Conservation (phyloP, 2,888 invertebrate genomes). For the Micropterix aruncella region DNA sequence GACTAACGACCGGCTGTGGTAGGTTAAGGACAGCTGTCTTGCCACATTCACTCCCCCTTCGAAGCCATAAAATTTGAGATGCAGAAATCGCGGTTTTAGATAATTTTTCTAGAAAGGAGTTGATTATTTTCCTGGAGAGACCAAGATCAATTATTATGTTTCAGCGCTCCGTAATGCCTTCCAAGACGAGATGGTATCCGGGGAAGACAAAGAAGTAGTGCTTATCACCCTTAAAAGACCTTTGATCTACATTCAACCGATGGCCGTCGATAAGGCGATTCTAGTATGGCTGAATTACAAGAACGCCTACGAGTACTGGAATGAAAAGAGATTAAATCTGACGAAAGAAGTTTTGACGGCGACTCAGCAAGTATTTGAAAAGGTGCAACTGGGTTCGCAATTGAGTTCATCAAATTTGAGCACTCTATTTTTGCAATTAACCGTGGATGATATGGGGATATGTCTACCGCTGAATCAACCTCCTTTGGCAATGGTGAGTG, state of each 20-base stretch:
- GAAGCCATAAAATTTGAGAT: too few species aligned
- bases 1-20: too few species aligned
- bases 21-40: too few species aligned
- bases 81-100: too few species aligned
- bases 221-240: constrained; percentile 87
- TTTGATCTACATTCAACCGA: constrained; percentile 89
- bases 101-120: too few species aligned
- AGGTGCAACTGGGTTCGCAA: constrained; percentile 63
- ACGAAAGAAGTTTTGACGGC: constrained; percentile 77
- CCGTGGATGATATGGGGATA: constrained; percentile 94
- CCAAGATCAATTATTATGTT: too few species aligned
- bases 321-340: constrained; percentile 82
- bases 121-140: too few species aligned
- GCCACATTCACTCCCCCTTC: too few species aligned
- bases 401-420: constrained; percentile 70
- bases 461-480: constrained; percentile 82
- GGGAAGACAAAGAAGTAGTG: constrained; percentile 73
- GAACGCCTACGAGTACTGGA: constrained; percentile 99
- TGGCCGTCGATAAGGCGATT: constrained; percentile 96
- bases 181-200: constrained; percentile 82
- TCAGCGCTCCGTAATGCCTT: constrained; percentile 60
- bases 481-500: constrained; percentile 38
- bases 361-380: constrained; percentile 50
- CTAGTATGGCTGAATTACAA: constrained; percentile 98
- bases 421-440: constrained; percentile 83